phyloP scores from a whole-genome alignment of 2,888 invertebrate species.

The Schizotus pectinicornis region DNA sequence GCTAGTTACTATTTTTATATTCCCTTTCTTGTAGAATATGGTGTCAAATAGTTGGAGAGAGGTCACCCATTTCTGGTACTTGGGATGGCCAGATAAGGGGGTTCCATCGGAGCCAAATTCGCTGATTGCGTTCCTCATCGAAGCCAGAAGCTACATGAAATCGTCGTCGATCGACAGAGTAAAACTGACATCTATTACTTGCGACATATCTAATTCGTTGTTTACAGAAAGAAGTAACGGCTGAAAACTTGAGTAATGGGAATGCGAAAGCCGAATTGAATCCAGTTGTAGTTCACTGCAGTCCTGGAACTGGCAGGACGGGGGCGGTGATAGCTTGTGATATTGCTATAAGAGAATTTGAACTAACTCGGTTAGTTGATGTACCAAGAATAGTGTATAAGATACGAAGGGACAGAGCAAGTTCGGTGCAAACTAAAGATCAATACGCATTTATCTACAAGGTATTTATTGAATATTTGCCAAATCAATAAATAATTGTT shows the following conservation, averaged over 20 bases:
- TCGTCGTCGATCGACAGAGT: conserved; percentile 47
- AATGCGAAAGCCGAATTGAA: conserved; percentile 60
- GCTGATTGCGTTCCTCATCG: conserved; percentile 85
- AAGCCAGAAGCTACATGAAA: conserved; percentile 71
- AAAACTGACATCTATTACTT: conserved; percentile 14
- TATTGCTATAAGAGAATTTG: conserved; percentile 85
- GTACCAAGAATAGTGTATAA: conserved; percentile 85
- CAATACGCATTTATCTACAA: conserved; percentile 93
- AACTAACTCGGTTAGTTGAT: conserved; percentile 80
- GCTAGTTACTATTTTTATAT: not conserved
- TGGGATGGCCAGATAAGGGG: conserved; percentile 88
- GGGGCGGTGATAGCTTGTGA: conserved; percentile 88
- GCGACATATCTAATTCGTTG: not conserved
- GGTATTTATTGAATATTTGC: conserved; percentile 60
- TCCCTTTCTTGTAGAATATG: conserved; percentile 65
- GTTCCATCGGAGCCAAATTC: conserved; percentile 84
- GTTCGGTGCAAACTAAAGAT: conserved; percentile 87
- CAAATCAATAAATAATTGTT: not conserved
- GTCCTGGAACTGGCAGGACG: conserved; percentile 89
- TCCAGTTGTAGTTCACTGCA: conserved; percentile 83
- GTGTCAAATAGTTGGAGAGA: conserved; percentile 85
- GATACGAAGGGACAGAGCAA: conserved; percentile 85
- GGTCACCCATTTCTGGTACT: conserved; percentile 91
- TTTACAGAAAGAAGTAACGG: conserved; percentile 43
- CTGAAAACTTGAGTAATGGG: conserved; percentile 43